Conservation (phyloP, 37 sponge, comb jelly and placozoan species). For the Hormiphora californensis region DNA sequence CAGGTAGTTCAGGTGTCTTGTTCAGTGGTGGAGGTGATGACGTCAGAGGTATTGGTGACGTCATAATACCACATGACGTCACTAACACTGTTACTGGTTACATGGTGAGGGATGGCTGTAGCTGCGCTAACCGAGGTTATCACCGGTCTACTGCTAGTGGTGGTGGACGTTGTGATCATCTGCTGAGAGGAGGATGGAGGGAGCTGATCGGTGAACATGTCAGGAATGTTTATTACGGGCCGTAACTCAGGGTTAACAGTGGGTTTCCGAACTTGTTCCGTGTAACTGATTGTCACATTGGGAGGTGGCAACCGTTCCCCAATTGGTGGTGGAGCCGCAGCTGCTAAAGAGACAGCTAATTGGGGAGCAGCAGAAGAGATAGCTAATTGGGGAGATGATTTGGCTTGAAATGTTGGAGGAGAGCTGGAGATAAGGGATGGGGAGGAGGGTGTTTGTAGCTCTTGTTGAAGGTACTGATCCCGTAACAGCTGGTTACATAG, state of each 20-base stretch:
- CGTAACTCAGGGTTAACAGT: conserved; percentile 12
- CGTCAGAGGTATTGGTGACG: neutral
- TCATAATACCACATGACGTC: neutral
- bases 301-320: conserved; percentile 14
- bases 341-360: neutral
- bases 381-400: neutral
- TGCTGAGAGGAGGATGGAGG: too few relatives aligned
- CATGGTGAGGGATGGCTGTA: too few relatives aligned
- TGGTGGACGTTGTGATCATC: too few relatives aligned
- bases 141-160: too few relatives aligned
- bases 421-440: neutral
- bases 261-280: neutral
- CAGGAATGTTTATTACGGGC: conserved; percentile 18
- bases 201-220: neutral
- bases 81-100: neutral
- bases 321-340: neutral
- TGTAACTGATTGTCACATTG: conserved; percentile 8
- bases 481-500: conserved; percentile 24
- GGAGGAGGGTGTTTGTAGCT: neutral
- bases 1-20: neutral
- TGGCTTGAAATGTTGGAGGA: neutral
- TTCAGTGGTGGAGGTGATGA: neutral
- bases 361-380: neutral
- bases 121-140: too few relatives aligned
- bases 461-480: too few relatives aligned